Base-by-base conservation (phyloP, 2,797 vertebrate genomes). In the Anguilla megastoma region DNA sequence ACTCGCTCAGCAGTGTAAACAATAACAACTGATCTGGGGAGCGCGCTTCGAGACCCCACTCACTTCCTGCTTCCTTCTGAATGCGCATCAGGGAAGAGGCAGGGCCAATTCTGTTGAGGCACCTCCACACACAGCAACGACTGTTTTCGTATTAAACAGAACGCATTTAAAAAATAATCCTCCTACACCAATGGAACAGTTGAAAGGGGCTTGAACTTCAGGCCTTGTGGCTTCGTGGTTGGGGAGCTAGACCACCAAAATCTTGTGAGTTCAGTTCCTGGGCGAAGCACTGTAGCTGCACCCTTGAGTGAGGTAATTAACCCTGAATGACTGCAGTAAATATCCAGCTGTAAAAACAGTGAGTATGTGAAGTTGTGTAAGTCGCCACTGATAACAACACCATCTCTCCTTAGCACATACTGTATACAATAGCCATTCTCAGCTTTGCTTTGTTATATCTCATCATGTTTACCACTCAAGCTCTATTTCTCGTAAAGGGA, bases 1-100 rank as follows among this genome's bases (percentile, higher is more conserved):
- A 83, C 8, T 60, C 8, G n/a, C 76, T 41, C 36, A 41, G 21
- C 54, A 52, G 76, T 30, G 74, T 79, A 88, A 86, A 86, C 76
- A 66, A 86, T 36, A 88, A 71, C 85, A 86, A 58, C 76, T 21
- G 85, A 82, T 52, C 36, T 7, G 85, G 60, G 84, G 85, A 86
- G 66, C 21, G 33, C 14, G 27, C 84, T 58, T 52, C 6, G n/a
- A 7, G 24, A 45, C 74, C 16, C 6, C 24, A 54, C 36, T 52
- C 3, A n/a, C 56, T 86, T 88, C 85, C 84, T 88, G 85, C 56
- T 88, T 86, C 69, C 84, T 18, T 16, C 8, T 18, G 27, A 48
- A 84, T n/a, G 45, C 7, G 45, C 63, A 2, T 52, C 18, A 14
- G 54, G 54, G 52, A 30, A 54, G 52, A 45, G 83, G 83, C n/a